phyloP scores from a whole-genome alignment of 1,140 invertebrate genomes.

The Lamellibrachia luymesi region DNA sequence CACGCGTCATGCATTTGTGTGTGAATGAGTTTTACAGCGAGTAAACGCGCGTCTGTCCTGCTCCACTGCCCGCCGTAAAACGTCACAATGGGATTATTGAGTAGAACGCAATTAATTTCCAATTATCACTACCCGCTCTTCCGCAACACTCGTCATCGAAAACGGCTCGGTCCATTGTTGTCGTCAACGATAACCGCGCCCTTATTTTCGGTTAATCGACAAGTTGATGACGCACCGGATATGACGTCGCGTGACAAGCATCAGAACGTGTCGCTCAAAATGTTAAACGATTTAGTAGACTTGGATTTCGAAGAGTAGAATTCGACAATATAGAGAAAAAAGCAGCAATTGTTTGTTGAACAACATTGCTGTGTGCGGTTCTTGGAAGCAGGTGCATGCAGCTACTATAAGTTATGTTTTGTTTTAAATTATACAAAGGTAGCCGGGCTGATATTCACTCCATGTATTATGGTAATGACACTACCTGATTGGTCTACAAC shows the following conservation, averaged over 20 bases:
- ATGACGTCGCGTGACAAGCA: background rate
- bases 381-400: background rate
- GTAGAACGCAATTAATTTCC: background rate
- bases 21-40: no score
- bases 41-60: no score
- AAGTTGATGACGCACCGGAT: background rate
- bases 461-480: no score
- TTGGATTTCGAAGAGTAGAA: background rate
- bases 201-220: background rate
- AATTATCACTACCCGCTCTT: background rate
- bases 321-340: background rate
- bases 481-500: no score
- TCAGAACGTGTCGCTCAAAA: background rate
- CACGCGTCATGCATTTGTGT: no score
- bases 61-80: background rate
- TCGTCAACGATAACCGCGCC: background rate
- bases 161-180: background rate
- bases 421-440: background rate
- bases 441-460: no score
- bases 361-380: background rate
- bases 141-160: background rate
- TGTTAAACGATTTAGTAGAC: background rate
- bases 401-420: background rate
- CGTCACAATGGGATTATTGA: background rate
- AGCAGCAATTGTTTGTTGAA: background rate